These are phyloP conservation scores for Cepaea nemoralis DNA, from an alignment of 1,140 invertebrate species.

Conservation along the genomic window DNA sequence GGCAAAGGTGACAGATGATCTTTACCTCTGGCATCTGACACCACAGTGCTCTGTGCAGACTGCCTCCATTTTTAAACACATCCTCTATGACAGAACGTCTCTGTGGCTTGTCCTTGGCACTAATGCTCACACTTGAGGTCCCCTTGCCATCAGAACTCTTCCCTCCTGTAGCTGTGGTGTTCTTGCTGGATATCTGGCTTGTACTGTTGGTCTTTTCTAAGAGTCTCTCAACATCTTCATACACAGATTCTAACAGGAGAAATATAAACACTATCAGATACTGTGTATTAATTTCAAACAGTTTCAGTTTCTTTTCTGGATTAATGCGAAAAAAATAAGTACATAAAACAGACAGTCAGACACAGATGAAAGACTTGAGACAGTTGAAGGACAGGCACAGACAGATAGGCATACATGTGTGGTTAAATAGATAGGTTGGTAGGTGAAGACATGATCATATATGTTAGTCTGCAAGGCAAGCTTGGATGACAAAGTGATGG, in stretches of 20 bases:
- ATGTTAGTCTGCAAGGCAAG: no score
- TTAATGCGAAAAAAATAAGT: no score
- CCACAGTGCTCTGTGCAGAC: slow-evolving; percentile 83
- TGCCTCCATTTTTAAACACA: slow-evolving; percentile 57
- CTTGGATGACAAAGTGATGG: no score
- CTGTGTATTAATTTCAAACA: no score
- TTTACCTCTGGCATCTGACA: slow-evolving; percentile 92
- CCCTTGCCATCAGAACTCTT: not conserved
- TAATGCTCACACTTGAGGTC: not conserved
- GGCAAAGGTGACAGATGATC: no score
- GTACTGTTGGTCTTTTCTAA: slow-evolving; percentile 31
- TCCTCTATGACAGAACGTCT: slow-evolving; percentile 47
- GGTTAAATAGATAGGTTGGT: no score
- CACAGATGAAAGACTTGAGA: no score
- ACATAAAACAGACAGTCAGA: no score
- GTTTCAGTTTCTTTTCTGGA: no score
- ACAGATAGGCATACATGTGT: no score
- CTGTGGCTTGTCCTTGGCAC: slow-evolving; percentile 37
- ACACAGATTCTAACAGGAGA: slow-evolving; percentile 25
- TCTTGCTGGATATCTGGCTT: not conserved
- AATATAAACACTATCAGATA: not conserved
- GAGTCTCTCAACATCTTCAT: slow-evolving; percentile 47
- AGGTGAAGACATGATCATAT: no score
- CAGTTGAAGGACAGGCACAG: no score
- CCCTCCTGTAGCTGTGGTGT: not conserved